Conservation (phyloP, 2,797 vertebrate genomes). For the Phataginus tricuspis region DNA sequence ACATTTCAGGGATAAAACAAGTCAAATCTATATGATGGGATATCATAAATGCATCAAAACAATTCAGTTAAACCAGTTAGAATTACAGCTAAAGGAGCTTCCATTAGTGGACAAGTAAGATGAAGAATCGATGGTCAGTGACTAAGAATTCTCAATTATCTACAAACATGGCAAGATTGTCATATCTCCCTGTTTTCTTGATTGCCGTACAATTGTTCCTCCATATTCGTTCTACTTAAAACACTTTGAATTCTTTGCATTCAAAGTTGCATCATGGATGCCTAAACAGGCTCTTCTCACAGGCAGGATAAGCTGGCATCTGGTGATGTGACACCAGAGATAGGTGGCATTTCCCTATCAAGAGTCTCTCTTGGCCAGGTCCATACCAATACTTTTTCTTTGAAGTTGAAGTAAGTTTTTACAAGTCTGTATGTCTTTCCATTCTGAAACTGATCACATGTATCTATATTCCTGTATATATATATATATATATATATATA, state of each 20-base stretch:
- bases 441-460: background rate
- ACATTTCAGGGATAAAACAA: background rate
- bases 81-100: background rate
- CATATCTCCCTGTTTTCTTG: background rate
- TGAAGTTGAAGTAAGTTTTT: background rate
- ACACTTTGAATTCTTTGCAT: background rate
- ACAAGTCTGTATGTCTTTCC: background rate
- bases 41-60: background rate
- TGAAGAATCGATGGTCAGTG: background rate
- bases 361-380: background rate
- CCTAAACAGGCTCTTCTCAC: background rate
- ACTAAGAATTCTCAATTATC: background rate
- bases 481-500: fast-evolving
- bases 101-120: background rate
- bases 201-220: background rate
- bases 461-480: background rate
- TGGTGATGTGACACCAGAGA: background rate
- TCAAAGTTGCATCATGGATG: too few relatives aligned
- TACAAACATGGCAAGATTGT: background rate
- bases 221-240: background rate
- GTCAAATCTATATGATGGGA: background rate
- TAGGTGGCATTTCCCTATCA: fast-evolving
- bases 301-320: too few relatives aligned
- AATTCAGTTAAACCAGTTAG: background rate
- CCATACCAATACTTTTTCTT: background rate